Evolutionary conservation across 2,888 invertebrate genomes (phyloP), one percentile per base, ranked within the genome.

Genomic region (Helicoverpa assulta): DNA sequence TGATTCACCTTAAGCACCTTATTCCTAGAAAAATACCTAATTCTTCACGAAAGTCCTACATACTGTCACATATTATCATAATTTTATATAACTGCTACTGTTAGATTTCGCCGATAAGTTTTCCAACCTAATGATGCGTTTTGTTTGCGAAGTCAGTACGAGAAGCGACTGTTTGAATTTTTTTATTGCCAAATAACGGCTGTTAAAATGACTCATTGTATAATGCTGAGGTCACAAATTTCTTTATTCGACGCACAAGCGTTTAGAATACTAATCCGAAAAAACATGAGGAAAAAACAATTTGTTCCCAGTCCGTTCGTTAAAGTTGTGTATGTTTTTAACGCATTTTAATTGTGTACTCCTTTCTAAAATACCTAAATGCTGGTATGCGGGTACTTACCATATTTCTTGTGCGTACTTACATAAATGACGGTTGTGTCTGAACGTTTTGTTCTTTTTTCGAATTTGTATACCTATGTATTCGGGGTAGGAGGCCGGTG

Each of bases 181-280:
- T 88, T 90, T 94, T 93, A 93, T 91, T 87, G 90, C 89, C 86
- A 90, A 89, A 90, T 92, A 92, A 91, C 92, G 90, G 90, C 88
- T 87, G 85, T 89, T 88, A 85, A 87, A 90, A 89, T 94, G 94
- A 94, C 84, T 94, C 94, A 94, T 90, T 85, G 88, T 88, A 86
- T 89, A 89, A 91, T 89, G 85, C 86, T 78, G 87, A 85, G 89
- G 90, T 89, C 88, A 93, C 91, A 90, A 88, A 93, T 90, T 91
- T 93, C 90, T 90, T 89, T 89, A 88, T 85, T 83, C 86, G 82
- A 80, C 71, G 68, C 73, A 73, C 70, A 80, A 83, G 83, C 86
- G 93, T 85, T 73, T 78, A 71, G 94, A 89, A 95, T 95, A 92
- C 89, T 77, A 88, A 94, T 78, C 86, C 85, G 47, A 47, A 55